Base-by-base conservation (phyloP, 2,797 vertebrate species). In the Tragopan temminckii region DNA sequence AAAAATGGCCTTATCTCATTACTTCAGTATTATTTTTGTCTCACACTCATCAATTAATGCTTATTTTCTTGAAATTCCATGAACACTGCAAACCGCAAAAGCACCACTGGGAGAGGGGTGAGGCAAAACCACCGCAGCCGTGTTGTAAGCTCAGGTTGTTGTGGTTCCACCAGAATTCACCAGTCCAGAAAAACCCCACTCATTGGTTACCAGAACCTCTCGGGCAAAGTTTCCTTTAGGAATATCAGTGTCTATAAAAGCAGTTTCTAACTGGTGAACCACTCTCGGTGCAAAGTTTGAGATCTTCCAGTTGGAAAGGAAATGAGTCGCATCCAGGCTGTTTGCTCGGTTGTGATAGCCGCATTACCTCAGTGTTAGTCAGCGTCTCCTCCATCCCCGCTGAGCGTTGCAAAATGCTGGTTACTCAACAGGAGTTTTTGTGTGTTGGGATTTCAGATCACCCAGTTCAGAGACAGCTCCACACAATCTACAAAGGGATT, bases 381-480 rank as follows among this genome's bases (percentile, higher is more conserved):
- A 66, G 11, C 27, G 31, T 75, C 62, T 53, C 50, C 31, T 24
- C 50, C 42, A 33, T 14, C 17, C 7, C 8, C 6, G 13, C 11
- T 12, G 17, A 35, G 21, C 50, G 89, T 66, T 63, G 40, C 2
- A 35, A 15, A 63, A 45, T 3, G 11, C 20, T 72, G 1, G 3
- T 76, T 89, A 89, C 50, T 93, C 67, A 76, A 15, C 50, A 24
- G 57, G 58, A 53, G 31, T 72, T 84, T 76, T 58, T 85, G 84
- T 66, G 74, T 48, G 38, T 50, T 42, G 84, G 64, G 20, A 70
- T 75, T 66, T 27, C 23, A 80, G 4, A 95, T 31, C 86, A 68
- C 84, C 84, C 87, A 85, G 71, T 63, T 84, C 89, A 95, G 62
- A 11, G 89, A 82, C 46, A 72, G 15, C 66, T 63, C 24, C 36